Percentiles rank a stretch among this genome's conserved stretches.
These are phyloP conservation scores for Dendroctonus ponderosae DNA, from an alignment of 1,140 invertebrate genomes.

Conservation along the genomic window DNA sequence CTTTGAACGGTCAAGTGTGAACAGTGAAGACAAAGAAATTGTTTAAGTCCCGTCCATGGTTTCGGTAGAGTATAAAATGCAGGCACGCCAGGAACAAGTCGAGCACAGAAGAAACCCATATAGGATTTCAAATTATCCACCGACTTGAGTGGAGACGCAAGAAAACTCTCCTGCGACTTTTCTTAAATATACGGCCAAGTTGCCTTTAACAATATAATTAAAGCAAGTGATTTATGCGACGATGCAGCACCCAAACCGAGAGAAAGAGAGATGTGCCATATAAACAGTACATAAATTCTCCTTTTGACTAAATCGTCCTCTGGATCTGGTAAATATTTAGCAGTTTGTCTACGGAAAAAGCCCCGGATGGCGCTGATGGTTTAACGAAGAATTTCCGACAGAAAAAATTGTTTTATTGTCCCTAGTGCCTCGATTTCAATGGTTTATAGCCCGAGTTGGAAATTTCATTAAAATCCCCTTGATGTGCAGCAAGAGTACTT, in stretches of 20 bases:
- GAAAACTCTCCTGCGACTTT: constrained; percentile 18
- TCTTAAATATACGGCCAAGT: constrained; percentile 24
- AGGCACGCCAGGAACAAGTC: too few relatives aligned
- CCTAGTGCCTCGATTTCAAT: too few relatives aligned
- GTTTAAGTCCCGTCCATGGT: too few relatives aligned
- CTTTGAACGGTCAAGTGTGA: neutral
- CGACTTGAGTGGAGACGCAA: neutral
- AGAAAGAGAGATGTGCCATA: constrained; percentile 4
- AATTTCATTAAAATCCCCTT: too few relatives aligned
- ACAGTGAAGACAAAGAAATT: too few relatives aligned
- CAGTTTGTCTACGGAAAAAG: constrained; percentile 5
- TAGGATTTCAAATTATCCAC: neutral
- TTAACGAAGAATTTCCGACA: too few relatives aligned
- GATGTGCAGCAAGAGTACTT: too few relatives aligned
- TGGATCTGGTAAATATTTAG: constrained; percentile 22
- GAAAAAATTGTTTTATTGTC: too few relatives aligned
- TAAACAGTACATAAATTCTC: constrained; percentile 26
- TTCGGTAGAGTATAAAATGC: too few relatives aligned
- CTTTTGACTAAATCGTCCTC: constrained; percentile 19
- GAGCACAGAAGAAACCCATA: too few relatives aligned
- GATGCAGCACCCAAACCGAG: constrained; percentile 17
- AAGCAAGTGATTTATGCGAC: constrained; percentile 22
- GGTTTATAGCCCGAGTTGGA: too few relatives aligned
- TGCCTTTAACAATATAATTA: constrained; percentile 28
- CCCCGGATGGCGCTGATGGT: neutral